These are phyloP conservation scores for Apantesis nais DNA, from an alignment of 2,888 invertebrate species.

Conservation along the genomic window DNA sequence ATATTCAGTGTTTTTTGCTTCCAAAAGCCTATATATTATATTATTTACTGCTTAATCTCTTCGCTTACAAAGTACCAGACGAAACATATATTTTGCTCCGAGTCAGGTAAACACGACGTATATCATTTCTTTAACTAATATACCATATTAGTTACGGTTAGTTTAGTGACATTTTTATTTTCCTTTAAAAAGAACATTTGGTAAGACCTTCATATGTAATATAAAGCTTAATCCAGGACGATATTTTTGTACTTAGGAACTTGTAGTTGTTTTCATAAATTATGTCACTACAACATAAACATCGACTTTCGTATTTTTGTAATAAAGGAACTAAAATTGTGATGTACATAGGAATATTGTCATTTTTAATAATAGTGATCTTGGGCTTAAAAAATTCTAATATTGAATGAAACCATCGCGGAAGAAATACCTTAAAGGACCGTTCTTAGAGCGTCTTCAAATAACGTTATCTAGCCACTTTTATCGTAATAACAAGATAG, in stretches of 20 bases:
- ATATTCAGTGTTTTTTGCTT: background rate
- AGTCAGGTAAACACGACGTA: slow-evolving; percentile 42
- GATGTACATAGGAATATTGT: background rate
- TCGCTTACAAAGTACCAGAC: slow-evolving; percentile 29
- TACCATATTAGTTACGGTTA: slow-evolving; percentile 27
- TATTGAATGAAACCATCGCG: too few species aligned
- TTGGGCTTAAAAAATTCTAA: too few species aligned
- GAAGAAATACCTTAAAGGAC: too few species aligned
- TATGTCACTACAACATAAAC: too few species aligned
- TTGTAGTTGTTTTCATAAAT: background rate
- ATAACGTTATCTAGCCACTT: background rate
- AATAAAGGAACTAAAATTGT: background rate
- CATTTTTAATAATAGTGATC: background rate
- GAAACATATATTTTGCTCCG: slow-evolving; percentile 28
- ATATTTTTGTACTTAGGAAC: background rate
- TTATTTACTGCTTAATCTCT: slow-evolving; percentile 27
- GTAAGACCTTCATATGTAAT: background rate
- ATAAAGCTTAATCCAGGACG: background rate
- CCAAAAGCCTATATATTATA: slow-evolving; percentile 6
- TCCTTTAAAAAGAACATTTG: background rate
- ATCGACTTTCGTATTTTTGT: too few species aligned
- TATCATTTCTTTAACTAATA: slow-evolving; percentile 31
- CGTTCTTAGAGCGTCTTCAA: background rate
- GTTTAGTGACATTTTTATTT: slow-evolving; percentile 13
- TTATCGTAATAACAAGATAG: background rate